phyloP scores from a whole-genome alignment of 2,113 vertebrate genomes.

The Bufo gargarizans region DNA sequence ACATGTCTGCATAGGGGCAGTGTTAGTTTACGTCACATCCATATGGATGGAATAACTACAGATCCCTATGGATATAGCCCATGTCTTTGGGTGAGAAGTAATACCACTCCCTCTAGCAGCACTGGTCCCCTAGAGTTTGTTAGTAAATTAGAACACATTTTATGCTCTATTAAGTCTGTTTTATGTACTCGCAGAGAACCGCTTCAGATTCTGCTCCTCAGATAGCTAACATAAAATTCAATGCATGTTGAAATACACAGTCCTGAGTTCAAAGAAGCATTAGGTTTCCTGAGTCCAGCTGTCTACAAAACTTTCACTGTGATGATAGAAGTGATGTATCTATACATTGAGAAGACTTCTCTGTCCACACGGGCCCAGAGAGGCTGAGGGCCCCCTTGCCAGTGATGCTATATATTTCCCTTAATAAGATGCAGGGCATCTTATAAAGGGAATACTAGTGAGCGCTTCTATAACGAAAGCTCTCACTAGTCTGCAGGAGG shows the following conservation, averaged over 20 bases:
- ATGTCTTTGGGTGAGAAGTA: not conserved
- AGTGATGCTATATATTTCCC: no score
- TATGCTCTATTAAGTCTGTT: slow-evolving; percentile 22
- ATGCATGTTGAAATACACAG: not conserved
- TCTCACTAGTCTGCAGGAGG: no score
- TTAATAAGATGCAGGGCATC: no score
- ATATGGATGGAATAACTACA: not conserved
- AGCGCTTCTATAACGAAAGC: no score
- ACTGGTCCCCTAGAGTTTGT: not conserved
- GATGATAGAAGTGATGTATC: not conserved
- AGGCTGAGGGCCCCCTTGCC: no score
- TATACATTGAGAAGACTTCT: not conserved
- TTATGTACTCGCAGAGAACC: not conserved
- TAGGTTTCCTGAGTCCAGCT: not conserved
- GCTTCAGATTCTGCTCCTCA: not conserved
- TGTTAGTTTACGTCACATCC: not conserved
- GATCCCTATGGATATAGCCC: not conserved
- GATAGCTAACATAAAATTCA: not conserved
- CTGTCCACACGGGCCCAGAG: no score
- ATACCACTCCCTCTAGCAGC: not conserved
- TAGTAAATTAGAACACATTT: slow-evolving; percentile 27
- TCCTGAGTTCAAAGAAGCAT: not conserved
- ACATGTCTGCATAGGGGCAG: not conserved
- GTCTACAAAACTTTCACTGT: not conserved
- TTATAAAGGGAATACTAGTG: no score